Conservation (phyloP, 2,797 vertebrate genomes). For the Myripristis murdjan region DNA sequence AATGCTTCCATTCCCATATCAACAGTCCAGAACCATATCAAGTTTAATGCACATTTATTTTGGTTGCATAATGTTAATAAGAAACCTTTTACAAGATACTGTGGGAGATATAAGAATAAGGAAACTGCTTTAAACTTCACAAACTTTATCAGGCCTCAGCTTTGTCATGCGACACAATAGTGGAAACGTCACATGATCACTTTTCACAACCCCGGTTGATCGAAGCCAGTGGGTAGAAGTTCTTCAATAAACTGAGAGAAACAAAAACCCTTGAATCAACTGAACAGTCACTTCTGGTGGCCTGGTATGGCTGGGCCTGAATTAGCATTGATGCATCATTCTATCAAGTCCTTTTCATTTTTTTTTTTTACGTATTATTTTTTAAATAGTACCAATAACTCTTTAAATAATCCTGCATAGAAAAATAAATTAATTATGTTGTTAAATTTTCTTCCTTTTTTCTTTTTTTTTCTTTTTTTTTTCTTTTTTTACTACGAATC, state of each 20-base stretch:
- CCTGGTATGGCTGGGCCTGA: conserved; percentile 26
- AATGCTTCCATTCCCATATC: conserved; percentile 25
- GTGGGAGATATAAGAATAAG: conserved; percentile 85
- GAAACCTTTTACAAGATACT: conserved; percentile 87
- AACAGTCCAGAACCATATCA: conserved; percentile 81
- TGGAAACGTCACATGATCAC: conserved; percentile 70
- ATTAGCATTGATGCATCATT: conserved; percentile 52
- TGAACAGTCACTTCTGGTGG: conserved; percentile 47
- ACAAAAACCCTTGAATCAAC: conserved; percentile 53
- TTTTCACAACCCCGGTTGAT: conserved; percentile 60
- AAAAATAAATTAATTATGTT: conserved; percentile 91
- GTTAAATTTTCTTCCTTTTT: too few relatives aligned
- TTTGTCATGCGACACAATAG: conserved; percentile 76
- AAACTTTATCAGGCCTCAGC: conserved; percentile 74
- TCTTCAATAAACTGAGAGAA: conserved; percentile 69
- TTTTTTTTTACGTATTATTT: conserved; percentile 67
- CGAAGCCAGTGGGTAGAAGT: conserved; percentile 44
- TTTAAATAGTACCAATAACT: conserved; percentile 86
- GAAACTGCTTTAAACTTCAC: conserved; percentile 79
- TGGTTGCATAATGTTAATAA: conserved; percentile 90
- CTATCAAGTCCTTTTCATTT: conserved; percentile 74
- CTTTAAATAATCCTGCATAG: conserved; percentile 90
- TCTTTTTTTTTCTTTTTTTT: too few relatives aligned
- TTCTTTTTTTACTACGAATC: conserved; percentile 80
- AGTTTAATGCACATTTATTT: conserved; percentile 90